phyloP scores from a whole-genome alignment of 2,113 vertebrate genomes.

The Sander lucioperca region DNA sequence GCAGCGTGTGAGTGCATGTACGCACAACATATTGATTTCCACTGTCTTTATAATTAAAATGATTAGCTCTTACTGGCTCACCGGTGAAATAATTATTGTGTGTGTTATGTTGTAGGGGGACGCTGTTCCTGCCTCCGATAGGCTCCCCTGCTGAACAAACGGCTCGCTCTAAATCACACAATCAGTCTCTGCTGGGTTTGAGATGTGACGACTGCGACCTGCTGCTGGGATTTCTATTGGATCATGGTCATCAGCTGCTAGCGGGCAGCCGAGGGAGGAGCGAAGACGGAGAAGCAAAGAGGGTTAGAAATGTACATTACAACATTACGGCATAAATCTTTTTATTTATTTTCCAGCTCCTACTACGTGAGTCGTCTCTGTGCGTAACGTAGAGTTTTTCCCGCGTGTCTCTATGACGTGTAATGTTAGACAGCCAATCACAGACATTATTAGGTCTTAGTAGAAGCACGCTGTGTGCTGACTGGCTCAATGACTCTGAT shows the following conservation, averaged over 20 bases:
- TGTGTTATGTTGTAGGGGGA: constrained; percentile 42
- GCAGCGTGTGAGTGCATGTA: constrained; percentile 54
- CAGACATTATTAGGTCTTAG: too few relatives aligned
- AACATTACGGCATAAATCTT: too few relatives aligned
- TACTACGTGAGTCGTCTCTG: too few relatives aligned
- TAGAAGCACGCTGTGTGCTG: too few relatives aligned
- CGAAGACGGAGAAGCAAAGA: not conserved
- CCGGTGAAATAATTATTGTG: constrained; percentile 49
- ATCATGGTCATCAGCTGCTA: constrained; percentile 51
- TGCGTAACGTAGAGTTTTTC: too few relatives aligned
- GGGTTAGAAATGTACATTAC: too few relatives aligned
- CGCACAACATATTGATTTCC: constrained; percentile 76
- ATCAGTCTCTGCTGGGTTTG: constrained; percentile 62
- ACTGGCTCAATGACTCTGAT: too few relatives aligned
- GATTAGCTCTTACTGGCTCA: constrained; percentile 63
- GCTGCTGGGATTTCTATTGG: constrained; percentile 74
- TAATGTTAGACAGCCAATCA: too few relatives aligned
- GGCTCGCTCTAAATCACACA: constrained; percentile 41
- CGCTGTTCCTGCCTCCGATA: constrained; percentile 12
- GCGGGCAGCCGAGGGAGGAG: not conserved
- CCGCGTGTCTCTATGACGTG: too few relatives aligned
- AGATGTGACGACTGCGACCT: constrained; percentile 60
- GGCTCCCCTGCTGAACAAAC: constrained; percentile 50
- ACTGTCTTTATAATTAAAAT: constrained; percentile 73
- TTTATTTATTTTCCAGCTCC: too few relatives aligned